Evolutionary conservation across 2,888 invertebrate species (phyloP).

Genomic region (Eupithecia exiguata): DNA sequence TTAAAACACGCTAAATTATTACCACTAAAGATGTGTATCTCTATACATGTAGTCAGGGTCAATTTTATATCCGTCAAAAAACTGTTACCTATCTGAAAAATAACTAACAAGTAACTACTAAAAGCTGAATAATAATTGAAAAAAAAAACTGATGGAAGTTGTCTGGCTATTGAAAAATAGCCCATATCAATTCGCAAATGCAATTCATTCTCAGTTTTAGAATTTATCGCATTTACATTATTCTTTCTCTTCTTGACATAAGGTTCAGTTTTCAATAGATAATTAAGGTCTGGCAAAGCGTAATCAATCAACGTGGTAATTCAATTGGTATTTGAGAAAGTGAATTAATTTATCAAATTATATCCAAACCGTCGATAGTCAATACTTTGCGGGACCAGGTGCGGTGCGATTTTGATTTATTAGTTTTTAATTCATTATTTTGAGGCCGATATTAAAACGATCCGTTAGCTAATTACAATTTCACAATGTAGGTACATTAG

Average conservation of each 20-base stretch:
- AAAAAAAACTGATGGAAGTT: too few species aligned
- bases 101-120: neutral
- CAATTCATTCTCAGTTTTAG: slow-evolving; percentile 15
- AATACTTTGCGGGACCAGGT: slow-evolving; percentile 49
- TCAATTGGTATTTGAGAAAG: slow-evolving; percentile 57
- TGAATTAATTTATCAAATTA: slow-evolving; percentile 64
- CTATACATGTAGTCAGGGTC: neutral
- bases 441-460: neutral
- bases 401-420: slow-evolving; percentile 47
- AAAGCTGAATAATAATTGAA: too few species aligned
- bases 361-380: slow-evolving; percentile 51
- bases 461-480: neutral
- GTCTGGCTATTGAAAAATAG: too few species aligned
- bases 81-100: neutral
- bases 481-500: neutral
- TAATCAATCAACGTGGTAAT: slow-evolving; percentile 58
- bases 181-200: slow-evolving; percentile 51
- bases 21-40: too few species aligned
- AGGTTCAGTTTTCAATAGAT: slow-evolving; percentile 40
- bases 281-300: slow-evolving; percentile 36
- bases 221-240: slow-evolving; percentile 17
- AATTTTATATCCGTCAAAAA: neutral
- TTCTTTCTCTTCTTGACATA: slow-evolving; percentile 27
- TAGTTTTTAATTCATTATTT: slow-evolving; percentile 19
- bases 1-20: too few species aligned